Percentiles rank a stretch among this genome's conserved stretches.
These are phyloP conservation scores for Aurelia sp. DNA, from an alignment of 30 jellyfish, hydroid and myxozoan species.

Conservation along the genomic window DNA sequence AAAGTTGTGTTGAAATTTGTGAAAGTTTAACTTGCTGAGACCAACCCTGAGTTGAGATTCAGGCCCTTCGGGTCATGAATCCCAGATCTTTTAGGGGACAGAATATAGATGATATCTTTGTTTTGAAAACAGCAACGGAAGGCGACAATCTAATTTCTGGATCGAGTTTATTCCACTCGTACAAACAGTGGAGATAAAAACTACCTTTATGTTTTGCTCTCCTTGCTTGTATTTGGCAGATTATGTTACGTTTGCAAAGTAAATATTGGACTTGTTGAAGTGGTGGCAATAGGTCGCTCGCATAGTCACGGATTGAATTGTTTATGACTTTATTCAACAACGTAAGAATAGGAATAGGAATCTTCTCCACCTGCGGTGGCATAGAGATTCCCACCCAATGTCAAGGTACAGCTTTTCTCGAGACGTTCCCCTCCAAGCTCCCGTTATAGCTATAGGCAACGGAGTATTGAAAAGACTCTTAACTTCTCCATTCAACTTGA, in stretches of 20 bases:
- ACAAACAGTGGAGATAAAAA: too few species aligned
- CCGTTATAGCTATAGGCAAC: not conserved
- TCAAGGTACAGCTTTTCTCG: constrained; percentile 19
- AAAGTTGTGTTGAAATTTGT: too few species aligned
- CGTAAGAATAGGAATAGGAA: too few species aligned
- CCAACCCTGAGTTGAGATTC: constrained; percentile 6
- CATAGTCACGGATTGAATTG: too few species aligned
- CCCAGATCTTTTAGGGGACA: not conserved
- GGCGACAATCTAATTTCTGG: not conserved
- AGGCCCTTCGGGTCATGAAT: constrained; percentile 22
- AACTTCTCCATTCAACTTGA: constrained; percentile 3
- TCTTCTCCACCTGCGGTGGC: not conserved
- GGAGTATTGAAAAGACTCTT: constrained; percentile 6
- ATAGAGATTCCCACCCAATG: not conserved
- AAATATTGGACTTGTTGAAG: too few species aligned
- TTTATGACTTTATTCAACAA: too few species aligned
- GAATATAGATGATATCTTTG: not conserved
- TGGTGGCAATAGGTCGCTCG: too few species aligned
- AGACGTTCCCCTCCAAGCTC: not conserved
- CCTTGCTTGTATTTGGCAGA: too few species aligned
- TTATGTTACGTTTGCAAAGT: too few species aligned
- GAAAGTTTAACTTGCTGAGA: not conserved
- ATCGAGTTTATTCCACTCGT: not conserved
- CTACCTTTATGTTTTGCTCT: too few species aligned
- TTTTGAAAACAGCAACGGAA: too few species aligned